These are phyloP conservation scores for Carapus acus DNA, from an alignment of 2,797 vertebrate species.

Conservation along the genomic window DNA sequence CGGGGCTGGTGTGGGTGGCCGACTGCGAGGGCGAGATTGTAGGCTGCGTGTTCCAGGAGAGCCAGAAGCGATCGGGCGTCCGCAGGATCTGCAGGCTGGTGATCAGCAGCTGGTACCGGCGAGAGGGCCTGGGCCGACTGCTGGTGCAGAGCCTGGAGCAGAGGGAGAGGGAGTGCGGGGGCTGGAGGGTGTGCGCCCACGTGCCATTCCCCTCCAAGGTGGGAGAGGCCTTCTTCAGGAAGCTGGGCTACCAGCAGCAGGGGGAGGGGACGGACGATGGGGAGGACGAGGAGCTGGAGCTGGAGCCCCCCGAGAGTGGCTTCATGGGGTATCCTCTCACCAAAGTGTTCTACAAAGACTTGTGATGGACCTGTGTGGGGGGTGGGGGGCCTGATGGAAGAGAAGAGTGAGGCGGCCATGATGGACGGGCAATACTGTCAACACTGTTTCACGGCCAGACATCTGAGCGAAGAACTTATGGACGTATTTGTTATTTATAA, in stretches of 20 bases:
- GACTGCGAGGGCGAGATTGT: constrained; percentile 78
- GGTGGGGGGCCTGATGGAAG: not conserved
- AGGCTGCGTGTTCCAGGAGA: constrained; percentile 77
- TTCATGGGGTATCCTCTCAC: constrained; percentile 80
- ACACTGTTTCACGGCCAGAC: constrained; percentile 6
- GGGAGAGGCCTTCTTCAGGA: constrained; percentile 76
- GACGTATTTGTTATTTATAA: constrained; percentile 11
- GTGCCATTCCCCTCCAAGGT: constrained; percentile 77
- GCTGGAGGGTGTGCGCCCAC: constrained; percentile 70
- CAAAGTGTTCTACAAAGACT: constrained; percentile 82
- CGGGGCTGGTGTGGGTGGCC: constrained; percentile 79
- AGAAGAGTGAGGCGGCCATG: not conserved
- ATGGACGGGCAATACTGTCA: constrained; percentile 4
- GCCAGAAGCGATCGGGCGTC: constrained; percentile 42
- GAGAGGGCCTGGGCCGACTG: constrained; percentile 76
- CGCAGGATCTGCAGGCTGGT: constrained; percentile 74
- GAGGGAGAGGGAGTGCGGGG: constrained; percentile 67
- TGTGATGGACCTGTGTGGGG: constrained; percentile 38
- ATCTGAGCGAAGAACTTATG: no score
- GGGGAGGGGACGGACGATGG: constrained; percentile 64
- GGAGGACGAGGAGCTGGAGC: constrained; percentile 50
- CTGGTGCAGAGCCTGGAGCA: constrained; percentile 77
- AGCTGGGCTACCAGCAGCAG: constrained; percentile 73
- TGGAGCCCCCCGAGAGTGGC: constrained; percentile 67
- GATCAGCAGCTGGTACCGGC: constrained; percentile 81